Evolutionary conservation across 64 coral and sea anemone genomes (phyloP), one percentile per base, ranked within the genome.

Genomic region (Actinia equina): DNA sequence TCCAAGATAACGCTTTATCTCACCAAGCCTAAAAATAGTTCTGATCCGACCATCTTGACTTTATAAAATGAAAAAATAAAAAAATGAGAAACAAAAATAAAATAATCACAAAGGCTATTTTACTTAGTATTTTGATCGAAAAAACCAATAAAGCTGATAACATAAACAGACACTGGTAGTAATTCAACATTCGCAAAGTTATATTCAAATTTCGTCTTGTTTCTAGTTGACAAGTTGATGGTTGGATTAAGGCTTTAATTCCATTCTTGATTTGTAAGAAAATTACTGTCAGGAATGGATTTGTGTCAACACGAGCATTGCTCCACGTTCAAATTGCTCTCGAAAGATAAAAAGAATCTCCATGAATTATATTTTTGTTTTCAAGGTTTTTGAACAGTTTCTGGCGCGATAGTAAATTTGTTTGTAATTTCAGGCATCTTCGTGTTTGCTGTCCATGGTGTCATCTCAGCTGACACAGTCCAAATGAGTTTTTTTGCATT

Each of bases 401-500:
- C 69, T 74, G 69, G 26, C 69, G 1, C 9, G 69, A 30, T 41
- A 74, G 69, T 41, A 30, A 74, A 74, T 26, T 74, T 74, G 69
- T 74, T 74, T 74, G 69, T 74, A 74, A 74, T 74, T 74, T 74
- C 25, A 74, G 69, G 69, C 23, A 30, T 74, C 26, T 30, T 41
- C 25, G 11, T 74, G 69, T 85, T 43, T 57, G 83, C 55, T 85
- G 83, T 85, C 83, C 6, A 58, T 60, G 43, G 5, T 85, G 83
- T 85, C 54, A 85, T 14, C 15, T 85, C 52, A 60, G 52, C 52
- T 85, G 83, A 85, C 83, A 52, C 18, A 42, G 20, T 51, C 44
- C 15, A 82, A 82, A 82, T 82, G 80, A 82, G 41, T 37, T 85
- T 60, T 60, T 37, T 85, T 27, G 19, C 52, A 85, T 85, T 85